phyloP scores from a whole-genome alignment of 64 coral and sea anemone genomes.

The Stichodactyla mertensii region DNA sequence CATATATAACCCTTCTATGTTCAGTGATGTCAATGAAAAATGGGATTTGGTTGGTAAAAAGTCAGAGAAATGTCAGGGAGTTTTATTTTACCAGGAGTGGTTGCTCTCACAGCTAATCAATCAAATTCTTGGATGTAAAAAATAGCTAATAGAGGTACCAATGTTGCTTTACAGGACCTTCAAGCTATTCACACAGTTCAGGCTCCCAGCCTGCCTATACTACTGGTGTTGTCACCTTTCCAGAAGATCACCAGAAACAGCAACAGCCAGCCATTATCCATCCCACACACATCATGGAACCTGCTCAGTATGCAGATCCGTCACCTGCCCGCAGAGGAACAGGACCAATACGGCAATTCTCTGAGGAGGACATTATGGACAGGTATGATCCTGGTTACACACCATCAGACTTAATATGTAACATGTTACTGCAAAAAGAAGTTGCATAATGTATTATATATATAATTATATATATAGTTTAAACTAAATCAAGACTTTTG shows the following conservation, averaged over 20 bases:
- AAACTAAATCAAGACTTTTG: too few species aligned
- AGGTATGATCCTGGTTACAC: background rate
- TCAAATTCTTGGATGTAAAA: too few species aligned
- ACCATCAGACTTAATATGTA: background rate
- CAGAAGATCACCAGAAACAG: slow-evolving; percentile 70
- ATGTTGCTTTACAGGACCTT: slow-evolving; percentile 7
- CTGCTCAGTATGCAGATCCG: slow-evolving; percentile 57
- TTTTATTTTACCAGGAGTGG: too few species aligned
- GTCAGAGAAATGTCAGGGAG: too few species aligned
- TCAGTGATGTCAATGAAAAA: too few species aligned
- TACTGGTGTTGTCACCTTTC: slow-evolving; percentile 88
- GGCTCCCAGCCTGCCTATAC: slow-evolving; percentile 59
- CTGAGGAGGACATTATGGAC: slow-evolving; percentile 43
- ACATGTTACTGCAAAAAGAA: too few species aligned
- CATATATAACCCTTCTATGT: too few species aligned
- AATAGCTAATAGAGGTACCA: too few species aligned
- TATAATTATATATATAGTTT: too few species aligned
- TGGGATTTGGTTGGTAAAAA: too few species aligned
- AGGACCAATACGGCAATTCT: slow-evolving; percentile 39
- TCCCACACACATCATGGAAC: slow-evolving; percentile 69
- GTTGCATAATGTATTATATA: too few species aligned
- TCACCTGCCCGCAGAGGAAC: slow-evolving; percentile 18
- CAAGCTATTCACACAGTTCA: slow-evolving; percentile 62
- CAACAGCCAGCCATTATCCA: slow-evolving; percentile 56
- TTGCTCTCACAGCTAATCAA: too few species aligned